These are phyloP conservation scores for Bombylius major DNA, from an alignment of 2,888 invertebrate species.

Conservation along the genomic window DNA sequence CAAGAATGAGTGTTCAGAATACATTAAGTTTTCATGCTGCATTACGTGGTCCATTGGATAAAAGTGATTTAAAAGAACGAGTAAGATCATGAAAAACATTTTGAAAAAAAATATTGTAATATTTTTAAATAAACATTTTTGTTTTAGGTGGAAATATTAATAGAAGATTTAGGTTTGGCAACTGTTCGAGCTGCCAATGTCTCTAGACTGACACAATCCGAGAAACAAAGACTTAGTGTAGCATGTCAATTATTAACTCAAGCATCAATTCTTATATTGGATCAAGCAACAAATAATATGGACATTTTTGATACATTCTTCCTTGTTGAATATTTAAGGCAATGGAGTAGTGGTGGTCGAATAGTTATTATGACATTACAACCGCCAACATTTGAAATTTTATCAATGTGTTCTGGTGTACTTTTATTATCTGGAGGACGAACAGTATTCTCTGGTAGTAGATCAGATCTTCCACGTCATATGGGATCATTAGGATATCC, in stretches of 20 bases:
- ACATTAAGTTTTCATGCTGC: slow-evolving; percentile 75
- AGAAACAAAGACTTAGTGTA: slow-evolving; percentile 73
- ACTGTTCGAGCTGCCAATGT: slow-evolving; percentile 82
- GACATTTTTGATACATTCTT: slow-evolving; percentile 96
- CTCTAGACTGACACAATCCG: slow-evolving; percentile 73
- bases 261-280: slow-evolving; percentile 73
- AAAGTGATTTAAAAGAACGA: slow-evolving; percentile 55
- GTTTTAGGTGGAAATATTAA: slow-evolving; percentile 68
- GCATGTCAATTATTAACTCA: slow-evolving; percentile 80
- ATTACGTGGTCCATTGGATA: slow-evolving; percentile 39
- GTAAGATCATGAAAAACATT: slow-evolving; percentile 34
- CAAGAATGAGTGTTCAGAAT: slow-evolving; percentile 80
- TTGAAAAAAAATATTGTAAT: not conserved
- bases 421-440: slow-evolving; percentile 79
- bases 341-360: slow-evolving; percentile 63
- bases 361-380: slow-evolving; percentile 84
- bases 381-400: slow-evolving; percentile 90
- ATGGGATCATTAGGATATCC: slow-evolving; percentile 84
- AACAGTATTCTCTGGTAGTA: slow-evolving; percentile 80
- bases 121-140: not conserved
- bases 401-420: slow-evolving; percentile 66
- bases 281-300: slow-evolving; percentile 55
- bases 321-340: slow-evolving; percentile 81
- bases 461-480: slow-evolving; percentile 84
- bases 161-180: slow-evolving; percentile 83